Base-by-base conservation (phyloP, 1,140 invertebrate species). In the Telenomus remus region DNA sequence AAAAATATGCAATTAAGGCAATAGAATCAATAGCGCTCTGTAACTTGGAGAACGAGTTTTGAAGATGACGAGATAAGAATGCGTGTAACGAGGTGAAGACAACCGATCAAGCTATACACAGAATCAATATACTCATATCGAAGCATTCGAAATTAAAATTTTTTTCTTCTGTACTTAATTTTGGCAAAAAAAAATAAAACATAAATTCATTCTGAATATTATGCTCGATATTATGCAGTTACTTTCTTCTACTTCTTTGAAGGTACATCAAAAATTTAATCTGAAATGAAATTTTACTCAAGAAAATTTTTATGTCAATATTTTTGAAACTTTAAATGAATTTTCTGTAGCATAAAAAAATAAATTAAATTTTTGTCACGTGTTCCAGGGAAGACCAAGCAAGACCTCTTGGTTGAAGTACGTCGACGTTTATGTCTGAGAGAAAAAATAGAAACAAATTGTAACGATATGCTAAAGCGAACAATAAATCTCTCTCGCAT, bases 1-100 rank as follows among this genome's bases (percentile, higher is more conserved):
- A 34, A 12, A 12, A 53, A 46, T 53, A 59, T 59, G 65, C 65
- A 60, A 43, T 34, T 33, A 47, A 69, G 27, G 37, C 48, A 59
- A 65, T 56, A 56, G 55, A 59, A 33, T 68, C 39, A 69, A 69
- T 69, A 68, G 14, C 55, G 44, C 34, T 68, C 10, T 53, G 33
- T 46, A 63, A 63, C 50, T 55, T 64, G 64, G 43, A 75, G 57
- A 68, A 69, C 66, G 55, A 76, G 65, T 76, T 76, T 76, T 10
- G 42, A 76, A 70, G 66, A 76, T 76, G 73, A 64, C 65, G 61
- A 65, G 73, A 76, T 76, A 76, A 76, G 73, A 61, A 60, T 56
- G 55, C 49, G 46, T 70, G 60, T 66, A 69, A 76, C 60, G 51
- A 76, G 60, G 65, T 50, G 60, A 76, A 76, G 73, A 76, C 66